A percentile compares a stretch with the other conserved stretches of the same genome.
phyloP scores from a whole-genome alignment of 2,797 vertebrate genomes.

The Etheostoma nigrum region DNA sequence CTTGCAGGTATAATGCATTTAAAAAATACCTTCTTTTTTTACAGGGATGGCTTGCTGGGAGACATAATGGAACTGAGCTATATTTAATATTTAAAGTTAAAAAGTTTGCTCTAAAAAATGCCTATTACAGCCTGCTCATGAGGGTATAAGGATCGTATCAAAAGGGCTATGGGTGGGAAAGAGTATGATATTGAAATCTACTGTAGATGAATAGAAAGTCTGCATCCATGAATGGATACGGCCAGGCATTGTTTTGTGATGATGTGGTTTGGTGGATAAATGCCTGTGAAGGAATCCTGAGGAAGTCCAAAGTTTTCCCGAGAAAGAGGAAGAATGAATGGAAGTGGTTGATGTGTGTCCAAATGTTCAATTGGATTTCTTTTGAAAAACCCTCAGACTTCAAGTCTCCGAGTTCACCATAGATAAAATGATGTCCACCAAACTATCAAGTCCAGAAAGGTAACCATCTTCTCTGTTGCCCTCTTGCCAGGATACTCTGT shows the following conservation, averaged over 20 bases:
- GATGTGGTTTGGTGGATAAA: constrained; percentile 33
- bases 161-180: constrained; percentile 2
- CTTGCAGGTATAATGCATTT: neutral
- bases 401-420: constrained; percentile 82
- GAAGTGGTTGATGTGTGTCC: constrained; percentile 48
- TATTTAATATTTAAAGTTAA: neutral
- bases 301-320: constrained; percentile 50
- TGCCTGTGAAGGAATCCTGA: constrained; percentile 23
- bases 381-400: constrained; percentile 23
- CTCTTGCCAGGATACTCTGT: constrained; percentile 91
- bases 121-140: neutral
- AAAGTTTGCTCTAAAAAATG: constrained; percentile 23
- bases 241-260: constrained; percentile 9
- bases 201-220: constrained; percentile 7
- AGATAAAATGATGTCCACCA: constrained; percentile 91
- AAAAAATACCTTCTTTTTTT: no score
- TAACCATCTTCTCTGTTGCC: constrained; percentile 98
- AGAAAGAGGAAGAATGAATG: constrained; percentile 35
- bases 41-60: neutral
- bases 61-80: constrained; percentile 12
- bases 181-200: neutral
- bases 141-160: neutral
- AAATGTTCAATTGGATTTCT: constrained; percentile 42
- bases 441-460: constrained; percentile 93
- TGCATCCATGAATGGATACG: constrained; percentile 11